Conservation (phyloP, 2,113 vertebrate species). For the Pseudopodoces humilis region DNA sequence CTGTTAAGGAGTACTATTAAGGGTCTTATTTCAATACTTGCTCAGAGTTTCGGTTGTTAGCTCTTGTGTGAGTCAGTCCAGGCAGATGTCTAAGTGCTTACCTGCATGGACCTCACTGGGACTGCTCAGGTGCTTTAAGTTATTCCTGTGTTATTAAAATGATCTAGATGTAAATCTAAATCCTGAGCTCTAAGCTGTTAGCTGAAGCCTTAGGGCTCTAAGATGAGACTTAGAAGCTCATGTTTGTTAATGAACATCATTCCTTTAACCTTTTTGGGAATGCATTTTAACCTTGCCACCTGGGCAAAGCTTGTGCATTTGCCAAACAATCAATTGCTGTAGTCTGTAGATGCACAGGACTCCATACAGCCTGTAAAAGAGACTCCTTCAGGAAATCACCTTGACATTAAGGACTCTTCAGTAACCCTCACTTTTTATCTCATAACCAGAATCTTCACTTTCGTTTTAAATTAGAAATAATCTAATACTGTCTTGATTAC, state of each 20-base stretch:
- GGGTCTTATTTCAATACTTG: not conserved
- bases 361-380: not conserved
- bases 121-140: not conserved
- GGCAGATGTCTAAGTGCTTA: not conserved
- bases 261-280: not conserved
- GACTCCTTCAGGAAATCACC: not conserved
- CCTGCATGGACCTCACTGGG: not conserved
- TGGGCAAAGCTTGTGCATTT: not conserved
- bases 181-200: not conserved
- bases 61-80: not conserved
- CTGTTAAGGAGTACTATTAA: not conserved
- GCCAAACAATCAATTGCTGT: not conserved
- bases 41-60: not conserved
- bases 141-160: not conserved
- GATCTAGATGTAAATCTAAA: not conserved
- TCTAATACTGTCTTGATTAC: not conserved
- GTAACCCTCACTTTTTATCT: not conserved
- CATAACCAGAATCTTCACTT: not conserved
- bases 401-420: not conserved
- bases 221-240: not conserved
- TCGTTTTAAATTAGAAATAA: not conserved
- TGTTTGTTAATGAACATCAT: not conserved
- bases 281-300: not conserved
- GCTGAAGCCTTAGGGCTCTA: not conserved
- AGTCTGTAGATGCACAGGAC: not conserved